phyloP scores from a whole-genome alignment of 2,797 vertebrate species.

The Siniperca obscura region DNA sequence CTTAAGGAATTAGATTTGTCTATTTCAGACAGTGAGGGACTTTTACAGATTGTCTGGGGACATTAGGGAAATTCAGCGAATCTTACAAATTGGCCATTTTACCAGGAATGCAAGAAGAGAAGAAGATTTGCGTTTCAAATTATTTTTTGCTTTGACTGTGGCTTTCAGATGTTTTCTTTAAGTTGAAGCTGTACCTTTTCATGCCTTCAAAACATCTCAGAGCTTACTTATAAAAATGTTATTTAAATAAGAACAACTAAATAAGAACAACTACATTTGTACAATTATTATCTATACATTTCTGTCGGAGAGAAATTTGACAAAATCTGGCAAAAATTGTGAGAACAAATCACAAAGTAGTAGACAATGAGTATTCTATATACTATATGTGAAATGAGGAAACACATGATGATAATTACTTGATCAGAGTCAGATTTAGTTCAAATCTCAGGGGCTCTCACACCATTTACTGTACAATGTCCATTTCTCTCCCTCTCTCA shows the following conservation, averaged over 20 bases:
- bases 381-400: neutral
- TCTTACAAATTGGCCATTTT: conserved; percentile 1
- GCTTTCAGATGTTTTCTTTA: neutral
- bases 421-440: neutral
- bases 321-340: neutral
- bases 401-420: neutral
- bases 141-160: neutral
- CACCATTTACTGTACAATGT: neutral
- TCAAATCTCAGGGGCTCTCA: neutral
- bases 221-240: neutral
- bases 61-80: neutral
- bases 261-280: too few species aligned
- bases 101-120: conserved; percentile 8
- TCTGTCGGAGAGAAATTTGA: neutral
- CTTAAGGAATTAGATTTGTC: neutral
- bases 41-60: conserved; percentile 16
- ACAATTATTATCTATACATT: neutral
- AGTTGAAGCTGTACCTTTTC: neutral
- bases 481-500: neutral
- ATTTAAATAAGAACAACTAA: neutral
- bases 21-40: conserved; percentile 3
- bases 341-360: neutral
- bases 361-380: neutral
- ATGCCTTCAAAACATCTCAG: neutral
- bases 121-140: conserved; percentile 3